Conservation (phyloP, 2,888 invertebrate genomes). For the Calameuta idolon region DNA sequence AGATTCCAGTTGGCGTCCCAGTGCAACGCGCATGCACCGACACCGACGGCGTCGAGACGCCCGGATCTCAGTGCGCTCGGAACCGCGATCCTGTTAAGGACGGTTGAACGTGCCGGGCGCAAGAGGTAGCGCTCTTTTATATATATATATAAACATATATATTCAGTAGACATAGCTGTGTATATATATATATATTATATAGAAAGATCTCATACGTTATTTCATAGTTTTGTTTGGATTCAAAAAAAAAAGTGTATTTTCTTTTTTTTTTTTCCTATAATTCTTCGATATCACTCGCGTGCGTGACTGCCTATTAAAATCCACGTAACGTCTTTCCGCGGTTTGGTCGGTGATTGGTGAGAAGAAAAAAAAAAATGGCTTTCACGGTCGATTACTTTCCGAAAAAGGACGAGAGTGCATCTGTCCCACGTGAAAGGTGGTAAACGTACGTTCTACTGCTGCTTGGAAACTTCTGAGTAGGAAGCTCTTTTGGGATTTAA, state of each 20-base stretch:
- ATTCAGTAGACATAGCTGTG: neutral
- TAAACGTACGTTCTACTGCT: neutral
- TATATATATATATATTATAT: neutral
- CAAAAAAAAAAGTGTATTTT: neutral
- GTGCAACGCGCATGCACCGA: slow-evolving; percentile 51
- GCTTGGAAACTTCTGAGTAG: neutral
- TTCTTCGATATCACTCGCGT: neutral
- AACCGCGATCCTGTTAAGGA: slow-evolving; percentile 51
- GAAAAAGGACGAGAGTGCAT: neutral
- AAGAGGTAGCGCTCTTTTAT: neutral
- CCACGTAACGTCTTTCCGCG: neutral
- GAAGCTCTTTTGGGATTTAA: no score
- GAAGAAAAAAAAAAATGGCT: neutral
- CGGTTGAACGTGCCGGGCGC: slow-evolving; percentile 18
- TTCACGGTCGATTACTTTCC: neutral
- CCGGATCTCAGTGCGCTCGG: slow-evolving; percentile 62
- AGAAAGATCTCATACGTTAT: neutral
- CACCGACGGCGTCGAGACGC: slow-evolving; percentile 44
- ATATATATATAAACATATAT: neutral
- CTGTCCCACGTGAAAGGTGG: neutral
- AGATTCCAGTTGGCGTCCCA: neutral
- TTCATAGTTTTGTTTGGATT: neutral
- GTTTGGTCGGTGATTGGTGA: neutral
- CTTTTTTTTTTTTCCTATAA: neutral
- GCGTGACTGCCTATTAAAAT: neutral